phyloP scores from a whole-genome alignment of 2,888 invertebrate genomes.

The Mesorhabditis belari region DNA sequence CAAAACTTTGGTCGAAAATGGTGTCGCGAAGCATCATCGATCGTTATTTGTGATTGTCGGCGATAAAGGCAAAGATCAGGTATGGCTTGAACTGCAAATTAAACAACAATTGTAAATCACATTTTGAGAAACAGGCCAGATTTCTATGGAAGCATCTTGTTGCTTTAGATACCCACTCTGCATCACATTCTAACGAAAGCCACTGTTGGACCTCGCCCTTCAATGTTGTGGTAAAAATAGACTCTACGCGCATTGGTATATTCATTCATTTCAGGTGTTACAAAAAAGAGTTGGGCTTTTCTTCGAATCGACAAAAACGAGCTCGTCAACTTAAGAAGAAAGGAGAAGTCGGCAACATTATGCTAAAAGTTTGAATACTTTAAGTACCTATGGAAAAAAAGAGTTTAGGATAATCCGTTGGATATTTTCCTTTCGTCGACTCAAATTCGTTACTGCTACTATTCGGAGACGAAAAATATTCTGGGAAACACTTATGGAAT shows the following conservation, averaged over 20 bases:
- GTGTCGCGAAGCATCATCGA: constrained; percentile 79
- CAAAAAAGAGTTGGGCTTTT: constrained; percentile 85
- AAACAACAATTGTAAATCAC: neutral
- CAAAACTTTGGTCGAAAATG: constrained; percentile 90
- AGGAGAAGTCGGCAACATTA: constrained; percentile 56
- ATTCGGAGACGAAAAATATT: constrained; percentile 92
- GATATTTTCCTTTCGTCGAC: constrained; percentile 91
- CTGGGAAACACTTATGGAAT: constrained; percentile 93
- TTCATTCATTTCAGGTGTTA: too few species aligned
- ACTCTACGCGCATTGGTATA: too few species aligned
- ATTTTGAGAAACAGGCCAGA: neutral
- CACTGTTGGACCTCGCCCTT: constrained; percentile 81
- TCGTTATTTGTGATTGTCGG: constrained; percentile 90
- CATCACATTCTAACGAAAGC: constrained; percentile 96
- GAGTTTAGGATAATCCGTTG: constrained; percentile 70
- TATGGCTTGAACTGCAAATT: constrained; percentile 53
- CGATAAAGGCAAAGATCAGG: constrained; percentile 90
- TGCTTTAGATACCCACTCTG: constrained; percentile 76
- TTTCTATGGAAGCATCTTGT: neutral
- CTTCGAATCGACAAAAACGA: constrained; percentile 84
- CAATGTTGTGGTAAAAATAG: constrained; percentile 94
- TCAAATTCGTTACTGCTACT: constrained; percentile 91
- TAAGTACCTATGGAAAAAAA: neutral
- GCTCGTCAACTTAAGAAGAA: constrained; percentile 76
- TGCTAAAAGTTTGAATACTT: neutral